Evolutionary conservation across 1,140 invertebrate species (phyloP).

Genomic region (Caenorhabditis elegans): DNA sequence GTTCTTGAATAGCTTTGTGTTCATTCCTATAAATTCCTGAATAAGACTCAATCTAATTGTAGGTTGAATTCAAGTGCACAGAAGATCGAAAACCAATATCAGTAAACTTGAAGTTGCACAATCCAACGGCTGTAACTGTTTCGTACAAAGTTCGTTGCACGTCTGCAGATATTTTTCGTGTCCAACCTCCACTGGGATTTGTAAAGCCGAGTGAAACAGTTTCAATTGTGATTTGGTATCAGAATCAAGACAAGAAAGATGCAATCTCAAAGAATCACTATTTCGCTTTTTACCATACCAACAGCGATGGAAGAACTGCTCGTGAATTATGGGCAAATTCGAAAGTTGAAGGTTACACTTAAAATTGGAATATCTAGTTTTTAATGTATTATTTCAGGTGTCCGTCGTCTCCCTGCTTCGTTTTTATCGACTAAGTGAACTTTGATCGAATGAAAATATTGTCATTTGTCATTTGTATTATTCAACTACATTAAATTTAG

Average conservation of each 20-base stretch:
- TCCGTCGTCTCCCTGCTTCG: conserved; percentile 1
- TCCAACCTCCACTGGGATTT: conserved; percentile 39
- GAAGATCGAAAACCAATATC: not conserved
- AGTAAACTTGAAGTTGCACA: not conserved
- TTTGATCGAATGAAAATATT: not conserved
- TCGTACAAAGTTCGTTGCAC: conserved; percentile 33
- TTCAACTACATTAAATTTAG: no score
- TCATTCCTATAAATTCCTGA: no score
- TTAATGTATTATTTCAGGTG: not conserved
- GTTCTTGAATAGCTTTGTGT: no score
- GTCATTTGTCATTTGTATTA: not conserved
- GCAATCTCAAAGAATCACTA: conserved; percentile 7
- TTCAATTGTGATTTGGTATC: conserved; percentile 24
- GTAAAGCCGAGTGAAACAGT: conserved; percentile 5
- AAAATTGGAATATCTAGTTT: not conserved
- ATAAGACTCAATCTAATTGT: no score
- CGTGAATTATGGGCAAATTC: not conserved
- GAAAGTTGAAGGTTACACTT: not conserved
- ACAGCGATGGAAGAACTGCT: not conserved
- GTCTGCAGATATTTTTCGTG: conserved; percentile 40
- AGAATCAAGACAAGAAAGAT: conserved; percentile 27
- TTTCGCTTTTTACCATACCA: conserved; percentile 38
- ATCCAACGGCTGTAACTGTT: not conserved
- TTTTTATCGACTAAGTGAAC: not conserved
- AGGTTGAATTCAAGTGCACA: conserved; percentile 25